Percentiles rank a stretch among this genome's conserved stretches.
Conservation (phyloP, 2,113 vertebrate genomes). For the Aegotheles bennettii region DNA sequence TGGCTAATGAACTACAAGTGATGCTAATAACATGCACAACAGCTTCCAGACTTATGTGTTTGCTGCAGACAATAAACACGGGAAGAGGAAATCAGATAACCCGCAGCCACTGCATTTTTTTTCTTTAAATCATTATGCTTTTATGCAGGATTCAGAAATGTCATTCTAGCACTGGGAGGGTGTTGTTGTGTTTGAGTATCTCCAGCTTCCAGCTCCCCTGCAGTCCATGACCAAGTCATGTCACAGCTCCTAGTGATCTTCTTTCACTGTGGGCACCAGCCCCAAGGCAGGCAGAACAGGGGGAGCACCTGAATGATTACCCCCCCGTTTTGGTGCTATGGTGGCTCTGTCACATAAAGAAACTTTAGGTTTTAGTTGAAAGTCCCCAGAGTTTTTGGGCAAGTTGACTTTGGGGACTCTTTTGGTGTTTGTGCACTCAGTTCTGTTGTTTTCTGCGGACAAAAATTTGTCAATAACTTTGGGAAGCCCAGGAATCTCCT, state of each 20-base stretch:
- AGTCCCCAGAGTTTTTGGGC: neutral
- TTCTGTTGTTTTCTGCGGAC: neutral
- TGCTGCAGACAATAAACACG: neutral
- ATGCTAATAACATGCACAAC: neutral
- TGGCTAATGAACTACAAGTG: neutral
- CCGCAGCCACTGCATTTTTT: neutral
- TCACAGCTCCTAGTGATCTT: neutral
- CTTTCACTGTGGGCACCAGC: neutral
- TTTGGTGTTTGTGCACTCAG: neutral
- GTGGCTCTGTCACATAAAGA: neutral
- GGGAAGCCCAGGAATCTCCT: neutral
- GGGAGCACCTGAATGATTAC: neutral
- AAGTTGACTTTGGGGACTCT: neutral
- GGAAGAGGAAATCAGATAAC: neutral
- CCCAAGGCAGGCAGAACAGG: neutral
- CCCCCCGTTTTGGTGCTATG: neutral
- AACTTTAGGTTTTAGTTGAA: neutral
- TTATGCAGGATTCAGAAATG: neutral
- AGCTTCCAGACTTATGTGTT: neutral
- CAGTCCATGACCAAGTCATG: fast-evolving
- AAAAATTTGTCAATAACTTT: neutral
- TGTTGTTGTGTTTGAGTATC: neutral
- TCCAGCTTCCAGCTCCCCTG: neutral
- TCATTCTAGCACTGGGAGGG: neutral
- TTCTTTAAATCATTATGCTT: neutral